A percentile compares a stretch with the other conserved stretches of the same genome.
Evolutionary conservation across 1,140 invertebrate species (phyloP).

Genomic region (Pogonomyrmex barbatus): DNA sequence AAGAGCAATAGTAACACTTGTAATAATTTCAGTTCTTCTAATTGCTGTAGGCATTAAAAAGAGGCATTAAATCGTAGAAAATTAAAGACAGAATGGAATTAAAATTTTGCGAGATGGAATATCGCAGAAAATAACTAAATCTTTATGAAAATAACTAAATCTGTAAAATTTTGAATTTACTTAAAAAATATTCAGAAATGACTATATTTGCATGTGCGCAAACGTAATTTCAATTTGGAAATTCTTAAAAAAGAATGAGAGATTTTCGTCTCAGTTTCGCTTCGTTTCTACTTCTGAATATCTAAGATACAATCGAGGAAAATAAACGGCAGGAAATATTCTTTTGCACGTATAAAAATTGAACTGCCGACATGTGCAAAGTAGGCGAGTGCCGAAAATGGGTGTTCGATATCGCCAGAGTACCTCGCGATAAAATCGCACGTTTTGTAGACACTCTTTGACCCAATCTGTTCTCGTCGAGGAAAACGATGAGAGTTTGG

Average conservation of each 20-base stretch:
- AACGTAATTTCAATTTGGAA: not conserved
- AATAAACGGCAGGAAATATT: constrained; percentile 55
- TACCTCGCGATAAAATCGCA: constrained; percentile 32
- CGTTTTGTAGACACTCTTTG: constrained; percentile 39
- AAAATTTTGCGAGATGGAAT: not conserved
- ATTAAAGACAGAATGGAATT: not conserved
- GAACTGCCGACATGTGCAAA: constrained; percentile 32
- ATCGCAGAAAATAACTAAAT: too few species aligned
- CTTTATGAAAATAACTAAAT: too few species aligned
- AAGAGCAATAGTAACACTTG: constrained; percentile 24
- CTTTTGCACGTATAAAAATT: constrained; percentile 46
- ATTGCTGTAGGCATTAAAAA: not conserved
- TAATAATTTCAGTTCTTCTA: not conserved
- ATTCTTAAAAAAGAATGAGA: not conserved
- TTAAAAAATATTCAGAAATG: not conserved
- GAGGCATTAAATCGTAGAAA: not conserved
- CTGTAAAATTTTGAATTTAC: not conserved
- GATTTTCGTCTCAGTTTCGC: not conserved
- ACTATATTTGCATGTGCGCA: too few species aligned
- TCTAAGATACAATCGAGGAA: constrained; percentile 30
- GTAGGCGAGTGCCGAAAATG: constrained; percentile 40
- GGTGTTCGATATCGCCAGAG: constrained; percentile 20
- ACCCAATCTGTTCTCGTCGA: constrained; percentile 18
- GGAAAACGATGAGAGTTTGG: not conserved
- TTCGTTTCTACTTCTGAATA: constrained; percentile 19